These are phyloP conservation scores for Pectinophora gossypiella DNA, from an alignment of 1,140 invertebrate genomes.

Conservation along the genomic window DNA sequence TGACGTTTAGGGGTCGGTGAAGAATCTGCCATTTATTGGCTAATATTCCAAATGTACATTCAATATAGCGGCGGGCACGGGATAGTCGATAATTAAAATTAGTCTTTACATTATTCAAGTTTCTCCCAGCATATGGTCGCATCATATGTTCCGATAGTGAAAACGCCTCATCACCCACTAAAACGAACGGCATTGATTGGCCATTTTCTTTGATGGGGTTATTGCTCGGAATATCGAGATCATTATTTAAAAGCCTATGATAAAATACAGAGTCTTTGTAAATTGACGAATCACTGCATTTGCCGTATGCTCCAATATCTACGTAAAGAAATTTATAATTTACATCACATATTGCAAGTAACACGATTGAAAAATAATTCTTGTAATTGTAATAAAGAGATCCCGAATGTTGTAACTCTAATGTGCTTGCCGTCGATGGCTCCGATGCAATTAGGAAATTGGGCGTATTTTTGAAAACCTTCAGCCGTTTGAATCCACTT, in stretches of 20 bases:
- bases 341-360: slow-evolving; percentile 46
- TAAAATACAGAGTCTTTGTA: slow-evolving; percentile 24
- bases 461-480: slow-evolving; percentile 30
- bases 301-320: slow-evolving; percentile 41
- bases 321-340: slow-evolving; percentile 36
- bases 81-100: slow-evolving; percentile 11
- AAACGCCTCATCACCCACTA: neutral
- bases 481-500: slow-evolving; percentile 3
- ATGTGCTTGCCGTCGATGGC: slow-evolving; percentile 61
- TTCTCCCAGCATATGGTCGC: slow-evolving; percentile 21
- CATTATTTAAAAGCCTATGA: slow-evolving; percentile 3
- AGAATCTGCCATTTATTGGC: slow-evolving; percentile 16
- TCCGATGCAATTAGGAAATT: slow-evolving; percentile 48
- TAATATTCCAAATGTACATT: slow-evolving; percentile 16
- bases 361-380: slow-evolving; percentile 45
- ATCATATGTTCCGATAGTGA: neutral
- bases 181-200: neutral
- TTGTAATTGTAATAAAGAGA: slow-evolving; percentile 67
- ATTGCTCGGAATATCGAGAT: neutral
- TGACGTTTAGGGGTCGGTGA: slow-evolving; percentile 11
- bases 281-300: slow-evolving; percentile 33
- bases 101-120: slow-evolving; percentile 4
- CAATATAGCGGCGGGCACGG: slow-evolving; percentile 7
- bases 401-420: slow-evolving; percentile 33
- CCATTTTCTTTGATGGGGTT: neutral